Base-by-base conservation (phyloP, 2,113 vertebrate genomes). In the Nannospalax galili region DNA sequence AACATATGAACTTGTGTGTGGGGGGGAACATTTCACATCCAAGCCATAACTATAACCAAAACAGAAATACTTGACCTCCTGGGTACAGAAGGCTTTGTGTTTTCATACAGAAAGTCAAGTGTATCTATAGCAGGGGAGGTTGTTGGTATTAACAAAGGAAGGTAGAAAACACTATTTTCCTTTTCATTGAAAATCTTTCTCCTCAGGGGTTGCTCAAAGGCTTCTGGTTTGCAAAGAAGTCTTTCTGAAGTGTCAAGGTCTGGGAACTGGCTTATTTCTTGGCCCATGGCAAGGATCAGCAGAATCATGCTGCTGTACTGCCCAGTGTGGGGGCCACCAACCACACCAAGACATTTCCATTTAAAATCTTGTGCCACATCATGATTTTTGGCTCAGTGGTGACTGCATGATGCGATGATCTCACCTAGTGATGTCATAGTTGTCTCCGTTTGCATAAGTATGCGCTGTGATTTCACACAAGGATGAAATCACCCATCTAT, bases 361-460 rank as follows among this genome's bases (percentile, higher is more conserved):
- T 19, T 35, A 20, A 37, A 75, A 58, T 19, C 19, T 5, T 12
- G 80, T 15, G n/a, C 32, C 35, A 14, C 40, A 37, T 7, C 67
- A 52, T 40, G 48, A 72, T 16, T 19, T 14, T 84, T 62, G 20
- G 12, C 15, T 62, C 37, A 24, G 0, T 58, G 37, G 40, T 58
- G 69, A 58, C 17, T 24, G 24, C 40, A 15, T 30, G 24, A 3
- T n/a, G 60, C 84, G 79, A 90, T 84, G 45, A 5, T 69, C 75
- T 94, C 86, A 77, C 26, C 64, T 19, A n/a, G 56, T 85, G 93
- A 79, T 60, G 26, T 85, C 80, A 90, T 70, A 28, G 48, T 45
- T 79, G 56, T 42, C 52, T 86, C 58, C 35, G 88, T 35, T 64
- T 90, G 79, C 16, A 1, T 62, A 28, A 85, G 81, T 40, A 20